Percentiles rank a stretch among this genome's conserved stretches.
phyloP scores from a whole-genome alignment of 1,140 invertebrate genomes.

The Philaenus spumarius region DNA sequence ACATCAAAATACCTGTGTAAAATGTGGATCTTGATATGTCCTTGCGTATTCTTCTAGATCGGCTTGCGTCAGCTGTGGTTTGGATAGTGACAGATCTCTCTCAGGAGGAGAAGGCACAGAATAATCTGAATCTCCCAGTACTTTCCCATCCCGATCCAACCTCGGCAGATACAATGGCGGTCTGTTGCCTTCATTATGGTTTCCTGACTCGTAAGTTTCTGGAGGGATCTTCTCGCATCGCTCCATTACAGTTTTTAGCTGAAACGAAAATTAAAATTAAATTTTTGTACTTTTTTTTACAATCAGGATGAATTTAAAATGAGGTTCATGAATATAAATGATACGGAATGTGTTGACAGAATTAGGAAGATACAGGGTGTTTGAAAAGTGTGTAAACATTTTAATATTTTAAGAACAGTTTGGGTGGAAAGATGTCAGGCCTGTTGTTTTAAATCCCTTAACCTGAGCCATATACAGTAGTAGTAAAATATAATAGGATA shows the following conservation, averaged over 20 bases:
- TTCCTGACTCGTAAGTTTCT: constrained; percentile 44
- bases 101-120: constrained; percentile 68
- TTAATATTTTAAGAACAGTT: no score
- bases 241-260: constrained; percentile 69
- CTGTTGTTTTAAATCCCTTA: no score
- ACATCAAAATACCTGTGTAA: constrained; percentile 26
- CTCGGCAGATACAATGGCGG: constrained; percentile 48
- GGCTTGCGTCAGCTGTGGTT: constrained; percentile 49
- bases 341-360: no score
- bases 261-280: constrained; percentile 30
- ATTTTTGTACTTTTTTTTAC: no score
- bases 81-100: constrained; percentile 44
- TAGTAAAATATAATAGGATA: no score
- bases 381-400: no score
- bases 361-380: no score
- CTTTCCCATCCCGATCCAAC: constrained; percentile 57
- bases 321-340: no score
- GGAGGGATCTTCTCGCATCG: constrained; percentile 62
- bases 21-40: constrained; percentile 47
- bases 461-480: no score
- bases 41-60: constrained; percentile 64
- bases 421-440: no score
- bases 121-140: constrained; percentile 59
- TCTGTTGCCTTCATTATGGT: constrained; percentile 34
- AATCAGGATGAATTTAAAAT: no score